A percentile compares a stretch with the other conserved stretches of the same genome.
phyloP scores from a whole-genome alignment of 2,797 vertebrate genomes.

The Poeciliopsis gracilis region DNA sequence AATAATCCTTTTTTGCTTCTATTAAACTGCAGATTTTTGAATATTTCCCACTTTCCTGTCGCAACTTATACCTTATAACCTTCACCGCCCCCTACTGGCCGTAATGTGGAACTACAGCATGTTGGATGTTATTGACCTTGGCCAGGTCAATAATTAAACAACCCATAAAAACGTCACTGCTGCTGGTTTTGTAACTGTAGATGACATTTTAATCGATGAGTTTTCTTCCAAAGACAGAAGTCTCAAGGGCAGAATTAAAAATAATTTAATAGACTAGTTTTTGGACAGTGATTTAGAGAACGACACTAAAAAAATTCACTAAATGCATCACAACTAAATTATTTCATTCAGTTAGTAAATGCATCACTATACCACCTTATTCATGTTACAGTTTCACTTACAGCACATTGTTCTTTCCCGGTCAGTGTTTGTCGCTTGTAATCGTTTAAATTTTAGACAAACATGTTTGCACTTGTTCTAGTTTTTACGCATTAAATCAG shows the following conservation, averaged over 20 bases:
- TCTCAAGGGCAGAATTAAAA: not conserved
- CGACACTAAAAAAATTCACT: not conserved
- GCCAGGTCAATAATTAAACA: not conserved
- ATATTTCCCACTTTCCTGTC: not conserved
- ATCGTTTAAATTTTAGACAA: not conserved
- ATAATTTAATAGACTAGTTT: not conserved
- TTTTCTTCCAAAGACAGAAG: not conserved
- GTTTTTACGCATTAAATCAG: not conserved
- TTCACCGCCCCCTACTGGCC: conserved; percentile 5
- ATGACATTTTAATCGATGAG: not conserved
- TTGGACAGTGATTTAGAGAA: not conserved
- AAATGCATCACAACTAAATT: not conserved
- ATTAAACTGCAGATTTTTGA: not conserved
- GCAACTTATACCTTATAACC: not conserved
- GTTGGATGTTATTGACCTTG: no score
- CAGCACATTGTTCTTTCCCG: not conserved
- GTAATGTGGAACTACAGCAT: not conserved
- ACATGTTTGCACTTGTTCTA: not conserved
- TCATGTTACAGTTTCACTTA: not conserved
- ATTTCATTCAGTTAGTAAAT: not conserved
- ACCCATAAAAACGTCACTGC: not conserved
- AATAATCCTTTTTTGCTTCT: not conserved
- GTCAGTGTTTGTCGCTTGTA: not conserved
- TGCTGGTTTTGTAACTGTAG: not conserved
- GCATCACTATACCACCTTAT: not conserved